phyloP scores from a whole-genome alignment of 2,888 invertebrate species.

The Phengaris alcon region DNA sequence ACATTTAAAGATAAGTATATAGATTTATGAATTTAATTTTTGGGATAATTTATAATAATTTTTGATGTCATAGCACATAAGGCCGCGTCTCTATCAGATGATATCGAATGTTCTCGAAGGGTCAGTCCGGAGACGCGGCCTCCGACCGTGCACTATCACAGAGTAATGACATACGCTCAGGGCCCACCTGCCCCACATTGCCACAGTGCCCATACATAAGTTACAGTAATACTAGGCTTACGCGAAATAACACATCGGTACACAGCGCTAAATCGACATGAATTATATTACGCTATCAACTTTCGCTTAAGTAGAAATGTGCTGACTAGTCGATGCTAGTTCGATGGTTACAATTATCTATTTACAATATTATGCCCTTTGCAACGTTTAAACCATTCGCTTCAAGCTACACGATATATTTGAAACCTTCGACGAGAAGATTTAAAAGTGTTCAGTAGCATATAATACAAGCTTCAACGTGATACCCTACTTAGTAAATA shows the following conservation, averaged over 20 bases:
- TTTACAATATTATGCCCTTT: background rate
- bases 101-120: slow-evolving; percentile 42
- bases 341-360: background rate
- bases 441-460: background rate
- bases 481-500: background rate
- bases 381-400: background rate
- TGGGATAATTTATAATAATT: slow-evolving; percentile 76
- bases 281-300: slow-evolving; percentile 53
- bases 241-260: slow-evolving; percentile 71
- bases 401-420: background rate
- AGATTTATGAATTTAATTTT: slow-evolving; percentile 76
- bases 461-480: background rate
- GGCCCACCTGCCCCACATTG: slow-evolving; percentile 71
- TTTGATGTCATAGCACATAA: slow-evolving; percentile 75
- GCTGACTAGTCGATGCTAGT: slow-evolving; percentile 34
- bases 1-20: slow-evolving; percentile 64
- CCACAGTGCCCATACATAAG: slow-evolving; percentile 76
- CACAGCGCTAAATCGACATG: slow-evolving; percentile 67
- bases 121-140: slow-evolving; percentile 54
- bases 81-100: slow-evolving; percentile 53
- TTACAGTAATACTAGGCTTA: slow-evolving; percentile 74
- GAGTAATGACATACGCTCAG: slow-evolving; percentile 77
- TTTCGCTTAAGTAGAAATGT: slow-evolving; percentile 42
- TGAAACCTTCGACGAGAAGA: slow-evolving; percentile 4
- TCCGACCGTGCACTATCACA: slow-evolving; percentile 74